Evolutionary conservation across 1,140 invertebrate genomes (phyloP).

Genomic region (Heliconius hewitsoni): DNA sequence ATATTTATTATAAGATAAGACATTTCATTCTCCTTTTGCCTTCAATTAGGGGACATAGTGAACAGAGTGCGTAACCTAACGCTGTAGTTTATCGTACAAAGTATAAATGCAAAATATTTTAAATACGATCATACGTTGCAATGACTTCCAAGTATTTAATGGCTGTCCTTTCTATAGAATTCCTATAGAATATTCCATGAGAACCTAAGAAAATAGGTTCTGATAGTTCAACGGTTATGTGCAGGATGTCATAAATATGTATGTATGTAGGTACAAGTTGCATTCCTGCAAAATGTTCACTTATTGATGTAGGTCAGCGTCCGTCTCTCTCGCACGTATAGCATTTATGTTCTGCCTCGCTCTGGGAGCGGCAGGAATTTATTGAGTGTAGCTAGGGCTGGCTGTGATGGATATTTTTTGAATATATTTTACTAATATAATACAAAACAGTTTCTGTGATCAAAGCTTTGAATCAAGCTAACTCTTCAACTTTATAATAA

Average conservation of each 20-base stretch:
- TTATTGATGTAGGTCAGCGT: slow-evolving; percentile 13
- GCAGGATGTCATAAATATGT: slow-evolving; percentile 14
- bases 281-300: slow-evolving; percentile 13
- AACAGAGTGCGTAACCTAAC: no score
- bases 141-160: not conserved
- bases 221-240: slow-evolving; percentile 12
- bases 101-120: not conserved
- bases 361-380: slow-evolving; percentile 14
- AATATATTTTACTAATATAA: not conserved
- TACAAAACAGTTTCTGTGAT: no score
- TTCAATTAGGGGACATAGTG: no score
- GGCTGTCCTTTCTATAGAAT: not conserved
- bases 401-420: not conserved
- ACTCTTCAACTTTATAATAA: no score
- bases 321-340: not conserved
- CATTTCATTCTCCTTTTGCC: no score
- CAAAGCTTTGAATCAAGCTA: no score
- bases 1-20: no score
- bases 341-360: not conserved
- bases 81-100: not conserved
- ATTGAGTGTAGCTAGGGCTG: slow-evolving; percentile 6
- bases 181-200: not conserved
- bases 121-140: not conserved
- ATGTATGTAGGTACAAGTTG: slow-evolving; percentile 7
- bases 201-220: slow-evolving; percentile 9